These are phyloP conservation scores for Psilanteris sp. DNA, from an alignment of 1,140 invertebrate genomes.

Conservation along the genomic window DNA sequence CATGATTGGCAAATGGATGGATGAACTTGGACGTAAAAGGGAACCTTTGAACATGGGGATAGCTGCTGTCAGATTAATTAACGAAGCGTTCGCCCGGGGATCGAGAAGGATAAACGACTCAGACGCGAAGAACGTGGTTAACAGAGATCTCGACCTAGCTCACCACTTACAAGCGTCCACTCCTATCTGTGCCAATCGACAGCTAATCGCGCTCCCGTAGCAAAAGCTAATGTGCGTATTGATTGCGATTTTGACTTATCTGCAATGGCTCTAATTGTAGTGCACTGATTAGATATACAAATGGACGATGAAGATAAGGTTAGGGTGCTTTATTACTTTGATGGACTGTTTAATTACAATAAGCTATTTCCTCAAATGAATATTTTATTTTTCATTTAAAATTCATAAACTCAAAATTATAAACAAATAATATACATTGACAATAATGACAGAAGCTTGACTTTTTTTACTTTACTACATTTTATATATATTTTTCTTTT, in stretches of 20 bases:
- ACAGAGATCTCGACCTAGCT: slow-evolving; percentile 45
- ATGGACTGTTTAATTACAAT: slow-evolving; percentile 1
- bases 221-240: slow-evolving; percentile 41
- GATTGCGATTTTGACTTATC: slow-evolving; percentile 56
- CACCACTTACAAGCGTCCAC: slow-evolving; percentile 29
- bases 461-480: too few species aligned
- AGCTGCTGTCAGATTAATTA: slow-evolving; percentile 77
- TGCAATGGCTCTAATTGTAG: slow-evolving; percentile 43
- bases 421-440: too few species aligned
- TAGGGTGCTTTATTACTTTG: slow-evolving; percentile 25
- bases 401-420: too few species aligned
- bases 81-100: slow-evolving; percentile 75
- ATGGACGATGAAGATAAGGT: slow-evolving; percentile 47
- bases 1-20: slow-evolving; percentile 71
- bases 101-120: slow-evolving; percentile 71
- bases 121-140: slow-evolving; percentile 64
- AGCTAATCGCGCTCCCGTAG: slow-evolving; percentile 39
- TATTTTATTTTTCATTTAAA: too few species aligned
- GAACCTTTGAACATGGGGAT: slow-evolving; percentile 73
- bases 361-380: too few species aligned
- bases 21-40: slow-evolving; percentile 72
- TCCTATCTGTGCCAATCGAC: slow-evolving; percentile 63
- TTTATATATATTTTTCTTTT: too few species aligned
- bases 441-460: too few species aligned
- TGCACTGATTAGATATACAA: slow-evolving; percentile 45